Evolutionary conservation across 1,140 invertebrate species (phyloP).

Genomic region (Monochamus saltuarius): DNA sequence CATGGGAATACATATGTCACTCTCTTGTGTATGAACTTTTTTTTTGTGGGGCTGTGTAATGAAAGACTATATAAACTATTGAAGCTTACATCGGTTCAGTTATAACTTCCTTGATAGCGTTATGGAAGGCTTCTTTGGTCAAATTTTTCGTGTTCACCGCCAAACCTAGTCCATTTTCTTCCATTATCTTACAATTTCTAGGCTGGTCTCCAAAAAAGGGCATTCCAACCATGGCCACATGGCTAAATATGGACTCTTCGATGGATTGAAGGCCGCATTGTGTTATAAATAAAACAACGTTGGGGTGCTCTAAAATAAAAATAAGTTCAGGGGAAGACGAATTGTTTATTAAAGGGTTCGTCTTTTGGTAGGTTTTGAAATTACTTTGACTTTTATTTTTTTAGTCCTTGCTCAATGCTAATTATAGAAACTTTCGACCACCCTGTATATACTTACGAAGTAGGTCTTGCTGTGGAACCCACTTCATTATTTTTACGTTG

Average conservation of each 20-base stretch:
- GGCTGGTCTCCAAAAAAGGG: slow-evolving; percentile 67
- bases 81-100: slow-evolving; percentile 24
- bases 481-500: slow-evolving; percentile 60
- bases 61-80: no score
- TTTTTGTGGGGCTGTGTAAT: no score
- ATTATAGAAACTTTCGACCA: neutral
- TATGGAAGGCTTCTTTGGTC: slow-evolving; percentile 31
- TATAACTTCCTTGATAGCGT: slow-evolving; percentile 39
- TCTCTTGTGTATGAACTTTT: no score
- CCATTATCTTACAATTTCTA: slow-evolving; percentile 40
- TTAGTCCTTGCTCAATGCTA: neutral
- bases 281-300: slow-evolving; percentile 59
- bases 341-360: no score
- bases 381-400: neutral
- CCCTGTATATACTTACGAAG: slow-evolving; percentile 22
- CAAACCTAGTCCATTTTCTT: slow-evolving; percentile 29
- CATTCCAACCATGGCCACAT: slow-evolving; percentile 58
- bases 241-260: slow-evolving; percentile 58
- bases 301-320: slow-evolving; percentile 55
- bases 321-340: slow-evolving; percentile 62
- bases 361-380: no score
- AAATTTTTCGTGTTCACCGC: slow-evolving; percentile 13
- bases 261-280: slow-evolving; percentile 63
- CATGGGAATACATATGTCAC: no score
- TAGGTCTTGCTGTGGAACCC: slow-evolving; percentile 59